A percentile compares a stretch with the other conserved stretches of the same genome.
phyloP scores from a whole-genome alignment of 1,140 invertebrate species.

The Drosophila trapezifrons region DNA sequence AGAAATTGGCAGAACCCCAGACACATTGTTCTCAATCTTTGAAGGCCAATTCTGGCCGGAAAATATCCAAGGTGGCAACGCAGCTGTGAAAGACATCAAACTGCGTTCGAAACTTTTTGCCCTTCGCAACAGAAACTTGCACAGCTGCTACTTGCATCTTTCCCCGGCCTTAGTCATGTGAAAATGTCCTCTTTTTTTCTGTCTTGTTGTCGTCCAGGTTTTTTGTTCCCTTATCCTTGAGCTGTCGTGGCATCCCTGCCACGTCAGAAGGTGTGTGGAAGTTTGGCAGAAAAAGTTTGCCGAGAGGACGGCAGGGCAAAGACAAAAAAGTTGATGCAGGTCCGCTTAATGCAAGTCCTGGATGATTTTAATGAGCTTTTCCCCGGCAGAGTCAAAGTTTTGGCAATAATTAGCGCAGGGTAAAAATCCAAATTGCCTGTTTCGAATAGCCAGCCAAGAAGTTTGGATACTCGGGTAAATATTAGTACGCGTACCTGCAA shows the following conservation, averaged over 20 bases:
- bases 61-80: constrained; percentile 22
- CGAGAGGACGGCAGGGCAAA: background rate
- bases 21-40: background rate
- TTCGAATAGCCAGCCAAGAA: constrained; percentile 15
- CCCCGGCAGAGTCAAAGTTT: constrained; percentile 53
- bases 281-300: constrained; percentile 48
- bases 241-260: constrained; percentile 34
- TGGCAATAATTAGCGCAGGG: constrained; percentile 58
- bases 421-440: constrained; percentile 32
- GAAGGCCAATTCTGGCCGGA: constrained; percentile 2
- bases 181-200: constrained; percentile 37
- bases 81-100: constrained; percentile 55
- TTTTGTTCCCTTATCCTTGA: constrained; percentile 33
- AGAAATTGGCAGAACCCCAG: background rate
- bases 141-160: constrained; percentile 34
- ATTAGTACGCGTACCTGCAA: background rate
- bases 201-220: constrained; percentile 11
- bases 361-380: constrained; percentile 76
- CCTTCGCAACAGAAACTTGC: constrained; percentile 38
- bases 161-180: constrained; percentile 57
- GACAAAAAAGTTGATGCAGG: constrained; percentile 45
- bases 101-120: constrained; percentile 53
- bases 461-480: background rate
- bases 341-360: constrained; percentile 51
- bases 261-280: constrained; percentile 67